phyloP scores from a whole-genome alignment of 1,140 invertebrate genomes.

The Portunus trituberculatus region DNA sequence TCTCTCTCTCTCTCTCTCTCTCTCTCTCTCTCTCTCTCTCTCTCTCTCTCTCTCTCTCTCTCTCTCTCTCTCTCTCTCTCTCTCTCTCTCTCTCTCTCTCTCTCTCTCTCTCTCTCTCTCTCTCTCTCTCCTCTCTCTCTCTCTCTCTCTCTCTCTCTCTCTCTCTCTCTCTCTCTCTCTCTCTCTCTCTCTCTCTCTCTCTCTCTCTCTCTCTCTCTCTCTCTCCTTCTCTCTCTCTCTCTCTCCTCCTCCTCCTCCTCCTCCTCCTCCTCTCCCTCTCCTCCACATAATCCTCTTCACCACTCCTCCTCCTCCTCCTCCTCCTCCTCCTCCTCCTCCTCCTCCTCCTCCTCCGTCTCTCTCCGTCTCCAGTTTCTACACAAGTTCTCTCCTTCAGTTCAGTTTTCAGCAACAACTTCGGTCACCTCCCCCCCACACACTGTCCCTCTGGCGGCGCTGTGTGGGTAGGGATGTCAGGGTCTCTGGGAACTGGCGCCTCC shows the following conservation, averaged over 20 bases:
- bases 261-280: background rate
- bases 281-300: background rate
- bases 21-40: background rate
- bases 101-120: background rate
- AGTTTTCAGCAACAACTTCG: background rate
- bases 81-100: no score
- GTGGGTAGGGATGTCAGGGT: no score
- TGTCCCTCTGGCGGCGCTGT: background rate
- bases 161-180: background rate
- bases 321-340: background rate
- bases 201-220: background rate
- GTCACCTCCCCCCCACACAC: no score
- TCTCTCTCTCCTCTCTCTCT: background rate
- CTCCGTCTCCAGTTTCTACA: background rate
- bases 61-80: no score
- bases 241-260: background rate
- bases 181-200: background rate
- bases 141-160: background rate
- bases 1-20: background rate
- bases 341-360: background rate
- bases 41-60: no score
- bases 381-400: conserved; percentile 14
- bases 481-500: no score
- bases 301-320: background rate
- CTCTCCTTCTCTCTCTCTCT: background rate